These are phyloP conservation scores for Eristalis arbustorum DNA, from an alignment of 2,888 invertebrate genomes.

Conservation along the genomic window DNA sequence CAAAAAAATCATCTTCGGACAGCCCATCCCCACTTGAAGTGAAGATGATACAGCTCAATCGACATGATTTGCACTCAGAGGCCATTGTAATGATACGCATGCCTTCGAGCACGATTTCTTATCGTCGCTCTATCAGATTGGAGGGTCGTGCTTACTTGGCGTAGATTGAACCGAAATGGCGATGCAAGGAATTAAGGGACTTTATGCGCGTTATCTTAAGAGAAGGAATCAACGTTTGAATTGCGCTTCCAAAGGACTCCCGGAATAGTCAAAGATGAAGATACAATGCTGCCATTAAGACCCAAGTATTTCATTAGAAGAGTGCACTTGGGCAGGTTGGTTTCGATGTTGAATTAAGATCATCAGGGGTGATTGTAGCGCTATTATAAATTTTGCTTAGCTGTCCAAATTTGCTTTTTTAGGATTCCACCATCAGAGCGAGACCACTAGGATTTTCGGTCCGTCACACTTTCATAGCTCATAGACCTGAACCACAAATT, in stretches of 20 bases:
- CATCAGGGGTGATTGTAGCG: too few relatives aligned
- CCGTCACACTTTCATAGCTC: too few relatives aligned
- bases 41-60: background rate
- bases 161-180: background rate
- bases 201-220: background rate
- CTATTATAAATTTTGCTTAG: too few relatives aligned
- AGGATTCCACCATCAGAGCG: too few relatives aligned
- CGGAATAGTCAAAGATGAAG: background rate
- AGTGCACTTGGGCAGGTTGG: too few relatives aligned
- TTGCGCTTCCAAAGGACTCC: background rate
- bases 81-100: slow-evolving; percentile 37
- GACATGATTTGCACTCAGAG: slow-evolving; percentile 22
- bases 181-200: background rate
- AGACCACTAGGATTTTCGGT: too few relatives aligned
- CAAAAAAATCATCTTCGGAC: too few relatives aligned
- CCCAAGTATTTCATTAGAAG: too few relatives aligned
- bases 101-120: slow-evolving; percentile 45
- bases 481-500: too few relatives aligned
- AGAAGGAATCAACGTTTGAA: background rate
- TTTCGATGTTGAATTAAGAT: too few relatives aligned
- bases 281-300: background rate
- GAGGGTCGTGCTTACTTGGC: background rate
- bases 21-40: background rate
- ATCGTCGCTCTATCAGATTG: slow-evolving; percentile 2
- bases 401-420: too few relatives aligned